These are phyloP conservation scores for Caenorhabditis sp. DNA, from an alignment of 2,888 invertebrate genomes.

Conservation along the genomic window DNA sequence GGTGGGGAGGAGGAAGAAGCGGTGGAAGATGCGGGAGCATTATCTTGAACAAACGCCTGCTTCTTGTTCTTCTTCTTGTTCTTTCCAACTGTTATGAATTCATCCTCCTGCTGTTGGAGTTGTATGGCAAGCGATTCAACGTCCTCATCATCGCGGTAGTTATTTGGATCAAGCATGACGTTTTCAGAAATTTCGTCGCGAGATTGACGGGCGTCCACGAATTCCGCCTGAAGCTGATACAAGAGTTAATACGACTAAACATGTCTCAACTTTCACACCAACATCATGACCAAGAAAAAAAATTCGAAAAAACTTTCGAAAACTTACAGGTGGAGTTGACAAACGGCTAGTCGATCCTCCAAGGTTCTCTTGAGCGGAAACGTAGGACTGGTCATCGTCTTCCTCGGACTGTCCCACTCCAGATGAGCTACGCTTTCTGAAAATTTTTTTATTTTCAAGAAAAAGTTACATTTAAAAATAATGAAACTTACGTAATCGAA, in stretches of 20 bases:
- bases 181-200: slow-evolving; percentile 30
- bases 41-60: background rate
- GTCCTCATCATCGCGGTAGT: slow-evolving; percentile 65
- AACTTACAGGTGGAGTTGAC: slow-evolving; percentile 56
- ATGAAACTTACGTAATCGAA: slow-evolving; percentile 54
- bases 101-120: slow-evolving; percentile 57
- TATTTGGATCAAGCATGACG: slow-evolving; percentile 66
- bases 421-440: slow-evolving; percentile 58
- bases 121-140: slow-evolving; percentile 56
- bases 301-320: background rate
- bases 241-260: background rate
- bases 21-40: slow-evolving; percentile 11
- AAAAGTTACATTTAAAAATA: too few relatives aligned
- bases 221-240: slow-evolving; percentile 45
- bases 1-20: slow-evolving; percentile 25
- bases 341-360: slow-evolving; percentile 62
- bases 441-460: background rate
- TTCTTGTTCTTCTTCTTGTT: slow-evolving; percentile 64
- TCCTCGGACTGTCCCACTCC: slow-evolving; percentile 57
- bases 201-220: slow-evolving; percentile 51
- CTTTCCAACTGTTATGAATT: slow-evolving; percentile 65
- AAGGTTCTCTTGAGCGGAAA: slow-evolving; percentile 70
- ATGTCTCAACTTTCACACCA: background rate
- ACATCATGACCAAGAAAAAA: background rate
- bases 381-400: slow-evolving; percentile 64